Evolutionary conservation across 1,140 invertebrate species (phyloP).

Genomic region (Andricus grossulariae): DNA sequence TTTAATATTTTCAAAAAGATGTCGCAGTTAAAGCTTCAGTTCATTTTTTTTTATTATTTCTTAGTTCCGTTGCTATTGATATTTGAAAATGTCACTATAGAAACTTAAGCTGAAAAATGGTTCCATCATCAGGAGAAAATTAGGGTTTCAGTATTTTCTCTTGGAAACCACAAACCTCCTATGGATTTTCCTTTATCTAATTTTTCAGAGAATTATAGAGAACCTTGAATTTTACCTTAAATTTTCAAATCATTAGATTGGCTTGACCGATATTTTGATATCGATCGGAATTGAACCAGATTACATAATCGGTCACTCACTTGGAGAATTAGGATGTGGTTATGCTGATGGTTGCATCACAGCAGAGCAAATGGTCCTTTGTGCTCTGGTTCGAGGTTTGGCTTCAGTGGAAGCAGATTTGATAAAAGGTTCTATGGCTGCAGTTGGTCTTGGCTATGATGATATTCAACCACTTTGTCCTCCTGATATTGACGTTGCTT

Average conservation of each 20-base stretch:
- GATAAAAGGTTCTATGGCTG: conserved; percentile 75
- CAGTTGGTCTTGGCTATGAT: conserved; percentile 71
- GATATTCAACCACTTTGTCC: conserved; percentile 80
- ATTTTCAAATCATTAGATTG: conserved; percentile 13
- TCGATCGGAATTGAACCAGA: conserved; percentile 46
- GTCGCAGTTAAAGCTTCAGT: too few relatives aligned
- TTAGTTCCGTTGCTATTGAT: too few relatives aligned
- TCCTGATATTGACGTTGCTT: conserved; percentile 85
- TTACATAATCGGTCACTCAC: conserved; percentile 82
- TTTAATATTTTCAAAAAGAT: too few relatives aligned
- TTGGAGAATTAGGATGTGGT: conserved; percentile 91
- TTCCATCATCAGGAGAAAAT: too few relatives aligned
- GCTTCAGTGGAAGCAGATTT: conserved; percentile 78
- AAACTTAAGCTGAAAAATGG: too few relatives aligned
- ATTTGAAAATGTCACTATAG: too few relatives aligned
- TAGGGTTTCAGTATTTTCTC: too few relatives aligned
- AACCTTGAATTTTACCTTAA: not conserved
- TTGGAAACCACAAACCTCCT: too few relatives aligned
- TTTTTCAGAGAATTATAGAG: not conserved
- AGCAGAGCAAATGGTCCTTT: conserved; percentile 80
- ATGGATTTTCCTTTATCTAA: too few relatives aligned
- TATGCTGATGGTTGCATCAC: conserved; percentile 92
- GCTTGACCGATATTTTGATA: conserved; percentile 74
- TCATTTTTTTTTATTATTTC: not conserved
- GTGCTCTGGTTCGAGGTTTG: conserved; percentile 80